Evolutionary conservation across 2,888 invertebrate genomes (phyloP).

Genomic region (Tenthredo mesomela): DNA sequence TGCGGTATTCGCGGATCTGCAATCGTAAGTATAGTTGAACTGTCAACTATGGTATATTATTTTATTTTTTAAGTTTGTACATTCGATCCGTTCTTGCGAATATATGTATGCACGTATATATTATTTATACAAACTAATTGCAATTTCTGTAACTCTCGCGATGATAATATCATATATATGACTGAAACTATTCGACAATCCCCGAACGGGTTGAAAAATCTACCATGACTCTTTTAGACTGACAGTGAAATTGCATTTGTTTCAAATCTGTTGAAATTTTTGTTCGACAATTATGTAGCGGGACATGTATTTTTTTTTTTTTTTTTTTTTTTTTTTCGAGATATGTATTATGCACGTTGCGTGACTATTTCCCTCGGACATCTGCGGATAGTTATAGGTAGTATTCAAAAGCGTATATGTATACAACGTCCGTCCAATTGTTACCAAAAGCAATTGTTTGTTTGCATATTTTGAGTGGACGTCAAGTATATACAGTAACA

Average conservation of each 20-base stretch:
- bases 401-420: constrained; percentile 8
- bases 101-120: background rate
- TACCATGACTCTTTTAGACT: background rate
- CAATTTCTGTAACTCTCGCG: background rate
- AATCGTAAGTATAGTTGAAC: background rate
- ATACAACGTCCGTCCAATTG: constrained; percentile 28
- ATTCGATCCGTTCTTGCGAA: background rate
- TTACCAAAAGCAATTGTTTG: constrained; percentile 26
- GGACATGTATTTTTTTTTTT: background rate
- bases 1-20: background rate
- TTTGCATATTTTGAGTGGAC: constrained; percentile 26
- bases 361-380: background rate
- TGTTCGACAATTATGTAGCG: background rate
- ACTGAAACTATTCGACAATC: background rate
- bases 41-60: background rate
- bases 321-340: no score
- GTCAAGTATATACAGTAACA: background rate
- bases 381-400: background rate
- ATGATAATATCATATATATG: background rate
- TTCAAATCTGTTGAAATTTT: background rate
- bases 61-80: background rate
- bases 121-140: background rate
- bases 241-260: background rate
- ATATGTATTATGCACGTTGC: background rate
- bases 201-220: background rate